Base-by-base conservation (phyloP, 2,797 vertebrate genomes). In the Peromyscus attwateri region DNA sequence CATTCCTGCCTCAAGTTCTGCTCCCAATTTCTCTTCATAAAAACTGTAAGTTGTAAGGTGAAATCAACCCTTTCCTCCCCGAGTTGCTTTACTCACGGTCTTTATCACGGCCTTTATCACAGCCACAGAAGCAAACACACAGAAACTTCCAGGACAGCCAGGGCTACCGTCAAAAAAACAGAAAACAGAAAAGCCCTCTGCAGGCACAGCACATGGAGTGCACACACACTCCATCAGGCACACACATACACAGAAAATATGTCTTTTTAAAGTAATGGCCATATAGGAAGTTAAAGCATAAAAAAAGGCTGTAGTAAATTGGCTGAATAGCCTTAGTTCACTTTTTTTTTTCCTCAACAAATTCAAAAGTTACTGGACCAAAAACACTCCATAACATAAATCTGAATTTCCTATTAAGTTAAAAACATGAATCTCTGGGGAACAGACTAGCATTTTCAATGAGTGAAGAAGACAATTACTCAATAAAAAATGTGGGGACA, bases 351-450 rank as follows among this genome's bases (percentile, higher is more conserved):
- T 60, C 81, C 64, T 87, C 70, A 80, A 94, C 6, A 94, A 92
- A 83, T 91, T 57, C 64, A 87, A 96, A 92, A 75, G 19, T 43
- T 68, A 92, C 87, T 75, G 71, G 77, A 60, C 23, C 46, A 79
- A 76, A 17, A 95, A 19, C 64, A 70, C 16, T 81, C 40, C 8
- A 10, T 29, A 57, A 60, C 13, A 62, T 7, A 95, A n/a, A 66
- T 79, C 57, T 93, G 76, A 94, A 84, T 76, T 43, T 68, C 43
- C 64, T 81, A 46, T 25, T 31, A 57, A 29, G 12, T 75, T 46
- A 73, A 76, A 89, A 60, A 40, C 40, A 73, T 31, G 4, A 31
- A 1, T 89, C 88, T 17, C 46, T 87, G 66, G 19, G 83, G 13
- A 77, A n/a, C 25, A 92, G 73, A 52, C 19, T 43, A 27, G n/a